phyloP scores from a whole-genome alignment of 2,113 vertebrate genomes.

The Cacatua alba region DNA sequence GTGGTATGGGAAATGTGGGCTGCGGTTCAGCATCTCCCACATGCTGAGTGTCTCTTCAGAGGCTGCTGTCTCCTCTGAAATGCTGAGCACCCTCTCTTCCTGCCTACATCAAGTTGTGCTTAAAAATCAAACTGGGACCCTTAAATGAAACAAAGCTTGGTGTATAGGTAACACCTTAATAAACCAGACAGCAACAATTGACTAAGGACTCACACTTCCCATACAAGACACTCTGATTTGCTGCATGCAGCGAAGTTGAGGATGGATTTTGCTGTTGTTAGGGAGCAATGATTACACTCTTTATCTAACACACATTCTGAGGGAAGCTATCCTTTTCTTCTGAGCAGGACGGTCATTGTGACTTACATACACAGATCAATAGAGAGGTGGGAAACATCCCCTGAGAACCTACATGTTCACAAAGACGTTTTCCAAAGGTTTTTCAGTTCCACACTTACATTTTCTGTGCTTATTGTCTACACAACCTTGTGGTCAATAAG shows the following conservation, averaged over 20 bases:
- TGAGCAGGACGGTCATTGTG: background rate
- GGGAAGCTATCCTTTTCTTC: constrained; percentile 6
- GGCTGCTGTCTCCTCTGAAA: background rate
- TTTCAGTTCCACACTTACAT: background rate
- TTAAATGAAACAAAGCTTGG: background rate
- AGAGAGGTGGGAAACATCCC: constrained; percentile 31
- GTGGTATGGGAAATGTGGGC: rapidly evolving
- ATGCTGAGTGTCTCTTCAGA: background rate
- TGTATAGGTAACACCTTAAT: background rate
- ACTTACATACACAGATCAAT: constrained; percentile 17
- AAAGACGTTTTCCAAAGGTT: background rate
- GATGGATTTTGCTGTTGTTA: background rate
- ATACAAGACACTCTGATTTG: background rate
- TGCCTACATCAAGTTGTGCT: background rate
- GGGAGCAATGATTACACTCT: background rate
- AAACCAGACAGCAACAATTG: background rate
- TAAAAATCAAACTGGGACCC: background rate
- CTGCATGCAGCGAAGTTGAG: rapidly evolving
- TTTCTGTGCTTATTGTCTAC: constrained; percentile 16
- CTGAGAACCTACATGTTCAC: background rate
- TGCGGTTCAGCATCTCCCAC: background rate
- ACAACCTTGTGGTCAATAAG: constrained; percentile 22
- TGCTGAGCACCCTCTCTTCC: background rate
- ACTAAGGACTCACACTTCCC: background rate
- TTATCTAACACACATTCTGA: background rate